Evolutionary conservation across 2,113 vertebrate genomes (phyloP).

Genomic region (Dicaeum eximium): DNA sequence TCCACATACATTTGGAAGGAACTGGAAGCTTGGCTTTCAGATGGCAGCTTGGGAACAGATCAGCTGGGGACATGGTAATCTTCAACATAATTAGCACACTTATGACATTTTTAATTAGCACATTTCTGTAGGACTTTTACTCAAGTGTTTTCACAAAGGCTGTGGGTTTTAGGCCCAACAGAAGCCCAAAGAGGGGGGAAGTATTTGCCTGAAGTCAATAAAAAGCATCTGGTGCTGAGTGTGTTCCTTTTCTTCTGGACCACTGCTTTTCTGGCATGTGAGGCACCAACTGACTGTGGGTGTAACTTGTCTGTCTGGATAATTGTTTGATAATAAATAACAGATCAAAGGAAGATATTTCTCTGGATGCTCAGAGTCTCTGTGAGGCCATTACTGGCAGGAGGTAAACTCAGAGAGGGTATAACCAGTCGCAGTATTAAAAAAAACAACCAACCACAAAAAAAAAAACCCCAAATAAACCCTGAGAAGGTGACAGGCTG

Average conservation of each 20-base stretch:
- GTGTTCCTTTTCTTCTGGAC: not conserved
- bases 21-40: not conserved
- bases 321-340: conserved; percentile 57
- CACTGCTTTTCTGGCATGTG: conserved; percentile 35
- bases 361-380: not conserved
- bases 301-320: conserved; percentile 27
- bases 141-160: not conserved
- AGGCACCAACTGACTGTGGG: not conserved
- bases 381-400: not conserved
- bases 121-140: not conserved
- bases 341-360: conserved; percentile 38
- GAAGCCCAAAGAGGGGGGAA: not conserved
- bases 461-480: not conserved
- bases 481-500: not conserved
- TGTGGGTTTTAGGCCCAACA: not conserved
- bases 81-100: not conserved
- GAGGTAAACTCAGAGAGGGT: not conserved
- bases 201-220: not conserved
- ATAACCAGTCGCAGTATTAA: not conserved
- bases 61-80: not conserved
- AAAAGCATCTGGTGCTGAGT: conserved; percentile 6
- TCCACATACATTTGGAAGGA: not conserved
- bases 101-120: not conserved
- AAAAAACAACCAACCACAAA: not conserved
- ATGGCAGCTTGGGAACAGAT: not conserved